Base-by-base conservation (phyloP, 2,113 vertebrate genomes). In the Pao palembangensis region DNA sequence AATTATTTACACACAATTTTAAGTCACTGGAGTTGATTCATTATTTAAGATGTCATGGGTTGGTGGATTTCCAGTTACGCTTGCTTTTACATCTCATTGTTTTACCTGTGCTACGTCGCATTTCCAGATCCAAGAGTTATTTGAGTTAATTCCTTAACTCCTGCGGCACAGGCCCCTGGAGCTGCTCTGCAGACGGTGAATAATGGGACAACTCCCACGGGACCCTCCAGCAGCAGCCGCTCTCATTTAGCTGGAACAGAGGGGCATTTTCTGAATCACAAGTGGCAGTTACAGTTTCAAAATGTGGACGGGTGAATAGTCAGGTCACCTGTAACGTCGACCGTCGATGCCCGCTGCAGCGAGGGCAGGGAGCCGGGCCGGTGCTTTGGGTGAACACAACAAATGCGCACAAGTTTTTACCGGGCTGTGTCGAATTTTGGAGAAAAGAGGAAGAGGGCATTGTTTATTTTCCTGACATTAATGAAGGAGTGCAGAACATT, bases 151-250 rank as follows among this genome's bases (percentile, higher is more conserved):
- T 58, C 56, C 17, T 52, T 60, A 75, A 64, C 66, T 75, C 66
- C 69, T 58, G 43, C 11, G 67, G 55, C 63, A 63, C 59, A 58
- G 69, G 60, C 58, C 62, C 34, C 65, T 18, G 14, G 56, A 73
- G 73, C 55, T 47, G 71, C 71, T 75, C 60, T 20, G 1, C 19
- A 68, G 51, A 78, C 58, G 16, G 63, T 73, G 69, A 70, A 71
- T 81, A 79, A 82, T 78, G 73, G 64, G 69, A 57, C 63, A 69
- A 55, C 56, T 76, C 68, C 69, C 23, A 38, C 68, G 68, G 67
- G 77, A 74, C 48, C 60, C 20, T 20, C 42, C 60, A 64, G 64
- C 67, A 61, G 76, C 58, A 61, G 51, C 57, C 48, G 34, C 47
- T 52, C 47, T 64, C 48, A 59, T 44, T 73, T 75, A 50, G 64